Evolutionary conservation across 2,113 vertebrate genomes (phyloP), one percentile per base, ranked within the genome.

Genomic region (Colius striatus): DNA sequence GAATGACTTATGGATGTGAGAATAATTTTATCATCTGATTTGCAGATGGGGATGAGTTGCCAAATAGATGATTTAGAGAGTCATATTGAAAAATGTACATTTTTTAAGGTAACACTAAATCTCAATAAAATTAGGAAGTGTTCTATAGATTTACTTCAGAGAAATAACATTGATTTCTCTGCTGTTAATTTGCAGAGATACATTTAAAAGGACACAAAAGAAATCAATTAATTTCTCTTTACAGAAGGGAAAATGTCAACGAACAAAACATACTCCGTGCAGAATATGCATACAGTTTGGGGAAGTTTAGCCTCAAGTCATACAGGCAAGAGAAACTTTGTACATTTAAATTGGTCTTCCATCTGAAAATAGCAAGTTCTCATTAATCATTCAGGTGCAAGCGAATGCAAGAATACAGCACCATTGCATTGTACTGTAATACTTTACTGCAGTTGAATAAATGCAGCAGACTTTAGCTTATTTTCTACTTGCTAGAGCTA

Each of bases 211-310:
- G 26, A 84, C 30, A 51, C 15, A 80, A 84, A 84, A 53, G 50
- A 76, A 89, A 91, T 90, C 71, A 93, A 92, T 92, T 84, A 87
- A 74, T 74, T 83, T 74, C 41, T 74, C 41, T 14, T 88, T 77
- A 54, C 60, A 32, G 75, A 80, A 74, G 12, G 20, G 20, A 67
- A 86, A 80, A 80, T 74, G 72, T 83, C 74, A 89, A 85, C 67
- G 63, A 80, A 74, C 10, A 60, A 82, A 54, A 60, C 25, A 48
- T 38, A 54, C 29, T 58, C 45, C 67, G 10, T 78, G 51, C 67
- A 88, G 79, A 94, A 80, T 3, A 14, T 12, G 3, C 29, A n/a
- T 77, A 27, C 8, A 67, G 6, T 60, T 70, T 62, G 38, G 61
- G 43, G 55, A 84, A 68, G 53, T 51, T 73, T 58, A 90, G 75